A percentile compares a stretch with the other conserved stretches of the same genome.
Evolutionary conservation across 2,113 vertebrate species (phyloP).

Genomic region (Aleadryas rufinucha): DNA sequence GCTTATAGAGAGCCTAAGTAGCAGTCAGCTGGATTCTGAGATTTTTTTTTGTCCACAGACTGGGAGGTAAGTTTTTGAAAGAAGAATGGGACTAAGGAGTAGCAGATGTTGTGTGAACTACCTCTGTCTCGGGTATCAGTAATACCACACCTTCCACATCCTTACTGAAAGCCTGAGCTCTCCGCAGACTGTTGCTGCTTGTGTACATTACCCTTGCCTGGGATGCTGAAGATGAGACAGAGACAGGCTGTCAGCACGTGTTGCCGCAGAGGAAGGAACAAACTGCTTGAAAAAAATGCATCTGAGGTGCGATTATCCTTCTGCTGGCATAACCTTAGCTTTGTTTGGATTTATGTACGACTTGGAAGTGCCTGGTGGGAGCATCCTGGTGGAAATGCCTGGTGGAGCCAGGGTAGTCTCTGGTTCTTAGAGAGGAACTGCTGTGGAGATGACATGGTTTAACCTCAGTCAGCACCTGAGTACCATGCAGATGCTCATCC

Average conservation of each 20-base stretch:
- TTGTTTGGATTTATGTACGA: neutral
- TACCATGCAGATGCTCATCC: too few relatives aligned
- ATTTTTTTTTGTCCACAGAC: neutral
- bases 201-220: neutral
- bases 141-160: neutral
- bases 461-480: neutral
- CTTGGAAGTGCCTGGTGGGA: neutral
- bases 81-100: neutral
- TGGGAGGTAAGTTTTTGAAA: neutral
- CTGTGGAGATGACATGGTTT: accelerated
- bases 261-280: neutral
- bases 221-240: neutral
- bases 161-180: neutral
- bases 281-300: neutral
- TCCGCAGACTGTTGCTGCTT: neutral
- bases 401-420: neutral
- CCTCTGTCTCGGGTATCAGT: neutral
- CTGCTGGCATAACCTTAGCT: neutral
- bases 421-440: neutral
- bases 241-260: neutral
- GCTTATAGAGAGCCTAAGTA: neutral
- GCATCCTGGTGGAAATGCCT: neutral
- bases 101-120: neutral
- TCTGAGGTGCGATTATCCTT: neutral
- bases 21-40: neutral